phyloP scores from a whole-genome alignment of 1,140 invertebrate genomes.

The Achatina immaculata region DNA sequence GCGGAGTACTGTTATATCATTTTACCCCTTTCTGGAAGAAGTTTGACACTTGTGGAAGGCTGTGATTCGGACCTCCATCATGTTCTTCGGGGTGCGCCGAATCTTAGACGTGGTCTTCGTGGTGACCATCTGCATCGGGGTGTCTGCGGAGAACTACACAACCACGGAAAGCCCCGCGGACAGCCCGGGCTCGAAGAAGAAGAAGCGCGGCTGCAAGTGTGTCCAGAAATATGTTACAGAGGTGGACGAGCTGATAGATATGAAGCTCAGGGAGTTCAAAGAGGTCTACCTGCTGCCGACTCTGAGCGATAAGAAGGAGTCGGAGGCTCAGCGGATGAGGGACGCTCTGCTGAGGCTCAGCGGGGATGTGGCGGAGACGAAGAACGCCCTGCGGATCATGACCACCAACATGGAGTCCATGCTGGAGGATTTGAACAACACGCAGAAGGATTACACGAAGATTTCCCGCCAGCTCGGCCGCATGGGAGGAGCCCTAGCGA shows the following conservation, averaged over 20 bases:
- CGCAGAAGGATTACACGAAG: slow-evolving; percentile 13
- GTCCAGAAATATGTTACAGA: slow-evolving; percentile 25
- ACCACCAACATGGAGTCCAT: slow-evolving; percentile 26
- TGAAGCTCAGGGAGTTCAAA: slow-evolving; percentile 33
- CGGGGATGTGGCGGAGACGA: slow-evolving; percentile 32
- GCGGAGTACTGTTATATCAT: too few species aligned
- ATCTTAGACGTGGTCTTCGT: slow-evolving; percentile 1
- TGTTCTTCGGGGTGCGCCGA: not conserved
- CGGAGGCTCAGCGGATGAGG: slow-evolving; percentile 14
- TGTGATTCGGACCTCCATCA: too few species aligned
- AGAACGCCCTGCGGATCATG: slow-evolving; percentile 22
- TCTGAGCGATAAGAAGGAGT: slow-evolving; percentile 18
- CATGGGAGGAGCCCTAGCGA: slow-evolving; percentile 17
- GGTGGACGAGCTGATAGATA: slow-evolving; percentile 30
- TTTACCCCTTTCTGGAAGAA: too few species aligned
- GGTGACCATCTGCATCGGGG: not conserved
- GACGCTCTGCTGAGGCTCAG: slow-evolving; percentile 27
- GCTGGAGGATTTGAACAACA: slow-evolving; percentile 24
- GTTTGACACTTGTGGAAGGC: too few species aligned
- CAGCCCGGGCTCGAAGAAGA: not conserved
- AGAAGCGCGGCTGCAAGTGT: slow-evolving; percentile 25
- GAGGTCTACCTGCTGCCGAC: slow-evolving; percentile 2
- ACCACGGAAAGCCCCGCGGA: not conserved
- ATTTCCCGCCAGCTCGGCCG: not conserved
- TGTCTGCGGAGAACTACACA: not conserved